phyloP scores from a whole-genome alignment of 1,140 invertebrate genomes.

The Megathymus violae region DNA sequence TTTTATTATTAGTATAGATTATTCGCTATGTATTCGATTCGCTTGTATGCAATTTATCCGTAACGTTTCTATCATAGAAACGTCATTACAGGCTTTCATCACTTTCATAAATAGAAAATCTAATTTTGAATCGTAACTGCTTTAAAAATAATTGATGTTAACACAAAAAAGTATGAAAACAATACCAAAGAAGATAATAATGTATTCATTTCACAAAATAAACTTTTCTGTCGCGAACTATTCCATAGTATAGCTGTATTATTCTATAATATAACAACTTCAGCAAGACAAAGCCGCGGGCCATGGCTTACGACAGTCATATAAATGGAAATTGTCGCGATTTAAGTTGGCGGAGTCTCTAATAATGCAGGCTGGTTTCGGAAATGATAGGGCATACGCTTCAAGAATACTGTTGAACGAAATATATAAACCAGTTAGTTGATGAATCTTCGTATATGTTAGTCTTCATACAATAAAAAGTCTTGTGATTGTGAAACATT shows the following conservation, averaged over 20 bases:
- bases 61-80: no score
- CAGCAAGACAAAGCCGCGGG: slow-evolving; percentile 58
- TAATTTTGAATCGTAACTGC: background rate
- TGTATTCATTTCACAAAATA: slow-evolving; percentile 15
- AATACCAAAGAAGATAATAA: background rate
- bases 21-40: no score
- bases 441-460: no score
- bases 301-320: slow-evolving; percentile 69
- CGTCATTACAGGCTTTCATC: no score
- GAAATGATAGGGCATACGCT: slow-evolving; percentile 51
- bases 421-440: no score
- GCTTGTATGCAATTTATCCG: no score
- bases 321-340: slow-evolving; percentile 78
- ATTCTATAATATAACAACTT: slow-evolving; percentile 20
- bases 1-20: no score
- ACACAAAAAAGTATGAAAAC: background rate
- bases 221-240: slow-evolving; percentile 13
- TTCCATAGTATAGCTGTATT: slow-evolving; percentile 11
- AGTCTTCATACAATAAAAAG: no score
- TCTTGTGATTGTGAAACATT: no score
- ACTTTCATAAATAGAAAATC: no score
- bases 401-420: slow-evolving; percentile 2
- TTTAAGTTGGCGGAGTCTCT: slow-evolving; percentile 63
- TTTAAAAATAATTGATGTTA: background rate
- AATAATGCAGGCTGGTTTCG: slow-evolving; percentile 60